Conservation (phyloP, 2,888 invertebrate species). For the Palloptera scutellata region DNA sequence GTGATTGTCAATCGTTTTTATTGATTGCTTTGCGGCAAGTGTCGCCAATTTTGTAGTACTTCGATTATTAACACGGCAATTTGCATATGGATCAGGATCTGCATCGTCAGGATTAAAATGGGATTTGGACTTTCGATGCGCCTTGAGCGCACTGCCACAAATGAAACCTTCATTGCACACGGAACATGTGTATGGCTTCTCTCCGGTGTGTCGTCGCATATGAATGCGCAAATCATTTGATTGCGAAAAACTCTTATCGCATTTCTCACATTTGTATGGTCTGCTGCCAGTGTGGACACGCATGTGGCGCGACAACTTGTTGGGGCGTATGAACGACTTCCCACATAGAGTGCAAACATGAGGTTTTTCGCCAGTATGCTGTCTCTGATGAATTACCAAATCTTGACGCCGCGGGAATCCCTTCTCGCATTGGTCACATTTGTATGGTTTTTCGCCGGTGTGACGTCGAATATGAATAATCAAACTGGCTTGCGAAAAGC, state of each 20-base stretch:
- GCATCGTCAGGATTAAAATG: slow-evolving; percentile 63
- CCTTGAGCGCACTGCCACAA: slow-evolving; percentile 71
- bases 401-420: slow-evolving; percentile 71
- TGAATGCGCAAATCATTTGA: slow-evolving; percentile 77
- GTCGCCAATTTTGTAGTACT: no score
- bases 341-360: slow-evolving; percentile 60
- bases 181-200: slow-evolving; percentile 72
- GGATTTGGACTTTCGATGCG: slow-evolving; percentile 70
- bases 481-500: slow-evolving; percentile 69
- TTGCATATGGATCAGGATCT: slow-evolving; percentile 54
- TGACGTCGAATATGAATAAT: slow-evolving; percentile 74
- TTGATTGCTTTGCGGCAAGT: no score
- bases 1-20: no score
- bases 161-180: slow-evolving; percentile 75
- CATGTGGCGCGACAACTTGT: slow-evolving; percentile 70
- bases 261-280: slow-evolving; percentile 69
- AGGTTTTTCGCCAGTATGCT: slow-evolving; percentile 71
- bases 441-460: slow-evolving; percentile 72
- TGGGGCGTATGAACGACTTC: slow-evolving; percentile 69
- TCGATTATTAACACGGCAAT: slow-evolving; percentile 49
- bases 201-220: slow-evolving; percentile 74
- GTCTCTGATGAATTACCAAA: slow-evolving; percentile 68
- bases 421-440: slow-evolving; percentile 70
- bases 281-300: slow-evolving; percentile 67
- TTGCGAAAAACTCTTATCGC: slow-evolving; percentile 69